A percentile compares a stretch with the other conserved stretches of the same genome.
These are phyloP conservation scores for Oxytorus armatus DNA, from an alignment of 2,888 invertebrate species.

Conservation along the genomic window DNA sequence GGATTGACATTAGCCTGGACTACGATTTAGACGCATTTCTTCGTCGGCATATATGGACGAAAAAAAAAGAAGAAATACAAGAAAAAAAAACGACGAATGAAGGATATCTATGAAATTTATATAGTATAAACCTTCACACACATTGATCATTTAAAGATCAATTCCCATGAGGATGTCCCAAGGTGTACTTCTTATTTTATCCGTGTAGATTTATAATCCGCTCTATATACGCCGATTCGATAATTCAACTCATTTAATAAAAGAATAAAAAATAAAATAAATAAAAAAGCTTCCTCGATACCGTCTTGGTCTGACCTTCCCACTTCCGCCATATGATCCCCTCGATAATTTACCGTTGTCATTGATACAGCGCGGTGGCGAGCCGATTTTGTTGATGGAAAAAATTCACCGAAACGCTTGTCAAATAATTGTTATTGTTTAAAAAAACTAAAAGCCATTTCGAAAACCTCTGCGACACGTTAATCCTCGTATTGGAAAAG, in stretches of 20 bases:
- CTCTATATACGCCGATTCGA: background rate
- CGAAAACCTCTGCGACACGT: no score
- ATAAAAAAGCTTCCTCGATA: no score
- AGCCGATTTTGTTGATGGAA: background rate
- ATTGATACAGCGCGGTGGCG: conserved; percentile 34
- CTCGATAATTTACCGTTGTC: conserved; percentile 10
- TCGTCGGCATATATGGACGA: conserved; percentile 5
- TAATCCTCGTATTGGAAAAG: no score
- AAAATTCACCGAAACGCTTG: no score
- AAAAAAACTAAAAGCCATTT: no score
- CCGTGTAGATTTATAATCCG: background rate
- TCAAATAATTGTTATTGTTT: no score
- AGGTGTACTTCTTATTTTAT: conserved; percentile 37
- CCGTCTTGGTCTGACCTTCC: conserved; percentile 43
- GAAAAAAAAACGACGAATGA: conserved; percentile 6
- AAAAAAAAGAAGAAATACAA: conserved; percentile 13
- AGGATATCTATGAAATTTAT: conserved; percentile 38
- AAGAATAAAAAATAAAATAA: conserved; percentile 39
- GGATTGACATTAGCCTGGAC: background rate
- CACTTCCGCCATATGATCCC: conserved; percentile 31
- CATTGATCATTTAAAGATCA: conserved; percentile 37
- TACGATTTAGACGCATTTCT: conserved; percentile 24
- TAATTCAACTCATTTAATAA: conserved; percentile 36
- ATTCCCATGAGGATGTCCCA: conserved; percentile 57
- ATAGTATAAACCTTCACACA: conserved; percentile 50